Conservation (phyloP, 2,113 vertebrate species). For the Galemys pyrenaicus region DNA sequence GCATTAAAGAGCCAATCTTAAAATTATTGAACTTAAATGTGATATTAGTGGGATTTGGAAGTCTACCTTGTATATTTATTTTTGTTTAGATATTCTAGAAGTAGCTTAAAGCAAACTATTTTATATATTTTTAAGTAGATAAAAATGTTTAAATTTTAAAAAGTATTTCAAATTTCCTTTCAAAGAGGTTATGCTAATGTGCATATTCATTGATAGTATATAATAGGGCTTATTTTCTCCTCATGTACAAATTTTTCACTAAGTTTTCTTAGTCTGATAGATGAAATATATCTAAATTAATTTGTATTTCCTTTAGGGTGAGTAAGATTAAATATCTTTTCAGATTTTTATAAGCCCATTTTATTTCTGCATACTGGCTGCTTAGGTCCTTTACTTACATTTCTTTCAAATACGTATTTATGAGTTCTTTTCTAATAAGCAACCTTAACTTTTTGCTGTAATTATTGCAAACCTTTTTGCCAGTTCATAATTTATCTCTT, state of each 20-base stretch:
- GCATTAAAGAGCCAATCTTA: not conserved
- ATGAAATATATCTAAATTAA: constrained; percentile 18
- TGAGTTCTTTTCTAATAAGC: constrained; percentile 6
- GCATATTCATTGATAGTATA: not conserved
- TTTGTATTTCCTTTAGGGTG: not conserved
- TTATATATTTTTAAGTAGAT: constrained; percentile 23
- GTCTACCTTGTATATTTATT: not conserved
- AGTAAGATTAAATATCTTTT: not conserved
- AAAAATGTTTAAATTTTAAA: constrained; percentile 33
- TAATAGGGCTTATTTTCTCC: not conserved
- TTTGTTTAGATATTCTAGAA: not conserved
- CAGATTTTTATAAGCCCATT: constrained; percentile 20
- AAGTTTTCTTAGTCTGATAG: not conserved
- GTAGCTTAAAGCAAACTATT: not conserved
- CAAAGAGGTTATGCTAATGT: not conserved
- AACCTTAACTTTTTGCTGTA: constrained; percentile 11
- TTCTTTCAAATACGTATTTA: constrained; percentile 14
- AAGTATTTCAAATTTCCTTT: not conserved
- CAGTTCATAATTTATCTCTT: constrained; percentile 7
- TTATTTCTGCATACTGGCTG: not conserved
- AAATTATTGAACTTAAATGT: not conserved
- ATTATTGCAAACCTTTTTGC: constrained; percentile 1
- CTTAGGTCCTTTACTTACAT: not conserved
- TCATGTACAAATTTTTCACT: not conserved
- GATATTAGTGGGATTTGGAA: not conserved